Base-by-base conservation (phyloP, 2,888 invertebrate species). In the Watsonalla cultraria region DNA sequence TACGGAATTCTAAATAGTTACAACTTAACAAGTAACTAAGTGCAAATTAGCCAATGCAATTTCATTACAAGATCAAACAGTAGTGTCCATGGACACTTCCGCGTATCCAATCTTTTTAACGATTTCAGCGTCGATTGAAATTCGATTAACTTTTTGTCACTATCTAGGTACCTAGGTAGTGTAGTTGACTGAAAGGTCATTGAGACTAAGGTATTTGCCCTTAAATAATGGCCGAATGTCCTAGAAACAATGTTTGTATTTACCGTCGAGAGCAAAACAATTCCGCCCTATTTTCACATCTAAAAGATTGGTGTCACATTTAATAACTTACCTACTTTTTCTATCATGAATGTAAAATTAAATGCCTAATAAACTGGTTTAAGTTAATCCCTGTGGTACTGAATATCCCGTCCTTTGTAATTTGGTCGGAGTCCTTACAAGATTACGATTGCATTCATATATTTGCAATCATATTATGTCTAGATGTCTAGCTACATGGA, bases 21-120 rank as follows among this genome's bases (percentile, higher is more conserved):
- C 9, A 37, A 37, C 9, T 37, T 37, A 13, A n/a, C 11, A 45
- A 13, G n/a, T 45, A 13, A 13, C 45, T 45, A 6, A 45, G 45
- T 45, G 6, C 11, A 6, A 45, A 45, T 6, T 2, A 45, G 45
- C 14, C 46, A 8, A 46, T 8, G 4, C 9, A 46, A 46, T 59
- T 54, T 57, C 58, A 56, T 56, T 58, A 33, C 56, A 58, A 45
- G 57, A 62, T 52, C 53, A 53, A 54, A 13, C 53, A 54, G 71
- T 62, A 66, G 63, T 68, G 62, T 64, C 59, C 60, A 62, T 51
- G 45, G 47, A 47, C 51, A 55, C 59, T 70, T 70, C 66, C 66
- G 66, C 46, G 13, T 54, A 35, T 15, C 39, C 46, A 46, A 49
- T n/a, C 46, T 39, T 57, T 60, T 57, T 42, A 61, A 58, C 45